Percentiles rank a stretch among this genome's conserved stretches.
These are phyloP conservation scores for Penaeus monodon DNA, from an alignment of 2,888 invertebrate genomes.

Conservation along the genomic window DNA sequence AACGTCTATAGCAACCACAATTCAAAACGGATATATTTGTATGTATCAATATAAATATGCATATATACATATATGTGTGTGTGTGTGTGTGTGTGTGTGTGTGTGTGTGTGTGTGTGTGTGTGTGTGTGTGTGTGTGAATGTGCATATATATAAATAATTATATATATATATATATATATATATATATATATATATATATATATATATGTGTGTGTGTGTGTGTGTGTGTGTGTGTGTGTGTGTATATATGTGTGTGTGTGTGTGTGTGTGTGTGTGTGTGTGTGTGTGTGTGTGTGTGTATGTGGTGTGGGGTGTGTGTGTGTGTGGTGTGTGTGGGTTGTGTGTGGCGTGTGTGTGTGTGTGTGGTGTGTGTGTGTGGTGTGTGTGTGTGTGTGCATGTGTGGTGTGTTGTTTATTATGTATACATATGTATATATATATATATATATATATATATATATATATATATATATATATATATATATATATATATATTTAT, in stretches of 20 bases:
- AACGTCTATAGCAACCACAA: too few relatives aligned
- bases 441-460: too few relatives aligned
- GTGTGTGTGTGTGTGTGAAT: background rate
- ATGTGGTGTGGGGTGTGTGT: too few relatives aligned
- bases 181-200: conserved; percentile 5
- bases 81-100: background rate
- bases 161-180: conserved; percentile 1
- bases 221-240: background rate
- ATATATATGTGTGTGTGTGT: background rate
- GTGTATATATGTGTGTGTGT: background rate
- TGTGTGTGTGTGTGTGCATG: too few relatives aligned
- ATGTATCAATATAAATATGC: background rate
- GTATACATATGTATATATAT: too few relatives aligned
- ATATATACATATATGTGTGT: background rate
- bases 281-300: background rate
- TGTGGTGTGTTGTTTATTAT: too few relatives aligned
- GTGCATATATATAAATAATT: background rate
- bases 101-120: background rate
- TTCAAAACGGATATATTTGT: too few relatives aligned
- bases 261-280: background rate
- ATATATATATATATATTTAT: too few relatives aligned
- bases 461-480: too few relatives aligned
- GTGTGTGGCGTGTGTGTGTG: too few relatives aligned
- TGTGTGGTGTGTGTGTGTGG: too few relatives aligned
- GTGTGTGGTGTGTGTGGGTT: too few relatives aligned